Evolutionary conservation across 2,797 vertebrate species (phyloP).

Genomic region (Numenius phaeopus): DNA sequence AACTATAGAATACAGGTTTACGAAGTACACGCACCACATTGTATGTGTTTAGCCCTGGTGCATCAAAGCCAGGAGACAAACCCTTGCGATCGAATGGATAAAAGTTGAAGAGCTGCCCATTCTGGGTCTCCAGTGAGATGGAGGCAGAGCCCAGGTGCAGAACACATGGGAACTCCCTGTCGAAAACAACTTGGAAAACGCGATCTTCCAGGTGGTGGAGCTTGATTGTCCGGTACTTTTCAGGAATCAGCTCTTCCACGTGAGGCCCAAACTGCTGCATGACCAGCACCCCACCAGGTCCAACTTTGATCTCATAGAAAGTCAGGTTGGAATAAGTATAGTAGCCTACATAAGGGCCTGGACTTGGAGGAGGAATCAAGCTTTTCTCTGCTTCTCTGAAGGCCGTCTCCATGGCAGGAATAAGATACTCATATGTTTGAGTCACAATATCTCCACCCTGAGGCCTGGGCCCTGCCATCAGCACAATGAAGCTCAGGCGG

Average conservation of each 20-base stretch:
- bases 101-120: constrained; percentile 93
- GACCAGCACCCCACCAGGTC: constrained; percentile 84
- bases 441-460: constrained; percentile 86
- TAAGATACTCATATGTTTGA: constrained; percentile 85
- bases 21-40: constrained; percentile 86
- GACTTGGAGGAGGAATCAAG: constrained; percentile 83
- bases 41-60: constrained; percentile 93
- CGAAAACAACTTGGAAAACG: constrained; percentile 92
- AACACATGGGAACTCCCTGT: constrained; percentile 91
- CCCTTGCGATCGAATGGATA: constrained; percentile 87
- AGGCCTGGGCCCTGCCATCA: constrained; percentile 90
- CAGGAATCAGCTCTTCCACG: constrained; percentile 90
- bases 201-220: constrained; percentile 91
- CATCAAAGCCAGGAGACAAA: constrained; percentile 92
- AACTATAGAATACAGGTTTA: constrained; percentile 86
- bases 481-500: constrained; percentile 89
- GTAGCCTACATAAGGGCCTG: constrained; percentile 87
- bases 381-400: constrained; percentile 86
- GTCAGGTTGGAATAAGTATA: constrained; percentile 93
- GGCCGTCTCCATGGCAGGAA: constrained; percentile 91
- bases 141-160: constrained; percentile 88
- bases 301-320: constrained; percentile 91
- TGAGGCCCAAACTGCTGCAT: constrained; percentile 97
- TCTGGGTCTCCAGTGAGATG: constrained; percentile 92
- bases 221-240: constrained; percentile 90